Percentiles rank a stretch among this genome's conserved stretches.
phyloP scores from a whole-genome alignment of 2,888 invertebrate species.

The Clivina fossor region DNA sequence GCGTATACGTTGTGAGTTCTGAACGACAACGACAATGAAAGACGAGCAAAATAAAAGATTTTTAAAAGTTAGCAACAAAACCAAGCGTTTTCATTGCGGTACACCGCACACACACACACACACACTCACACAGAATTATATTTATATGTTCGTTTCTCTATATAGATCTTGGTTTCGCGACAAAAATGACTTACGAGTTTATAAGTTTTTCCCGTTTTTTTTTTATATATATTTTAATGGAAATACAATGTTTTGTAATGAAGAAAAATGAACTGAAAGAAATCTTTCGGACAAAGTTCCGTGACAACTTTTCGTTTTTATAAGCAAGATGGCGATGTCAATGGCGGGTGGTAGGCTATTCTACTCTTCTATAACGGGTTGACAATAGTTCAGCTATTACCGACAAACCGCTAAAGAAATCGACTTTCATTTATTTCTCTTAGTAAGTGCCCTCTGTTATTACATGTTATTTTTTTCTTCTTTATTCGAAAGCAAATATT shows the following conservation, averaged over 20 bases:
- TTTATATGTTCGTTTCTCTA: constrained; percentile 22
- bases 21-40: too few species aligned
- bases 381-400: constrained; percentile 16
- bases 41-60: constrained; percentile 16
- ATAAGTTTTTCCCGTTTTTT: too few species aligned
- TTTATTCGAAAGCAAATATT: too few species aligned
- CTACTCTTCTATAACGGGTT: neutral
- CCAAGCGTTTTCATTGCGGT: neutral
- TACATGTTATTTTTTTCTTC: too few species aligned
- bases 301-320: constrained; percentile 16
- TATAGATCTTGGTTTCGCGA: too few species aligned
- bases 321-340: neutral
- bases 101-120: too few species aligned
- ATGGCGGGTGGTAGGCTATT: constrained; percentile 9
- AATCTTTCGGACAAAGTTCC: constrained; percentile 13
- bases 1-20: too few species aligned
- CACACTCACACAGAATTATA: too few species aligned
- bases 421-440: too few species aligned
- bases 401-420: constrained; percentile 4
- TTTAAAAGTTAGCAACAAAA: constrained; percentile 6
- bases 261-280: constrained; percentile 25
- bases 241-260: constrained; percentile 31
- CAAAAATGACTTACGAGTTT: constrained; percentile 20
- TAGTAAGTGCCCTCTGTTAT: too few species aligned
- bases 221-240: constrained; percentile 31